Evolutionary conservation across 2,888 invertebrate genomes (phyloP).

Genomic region (Alitta virens): DNA sequence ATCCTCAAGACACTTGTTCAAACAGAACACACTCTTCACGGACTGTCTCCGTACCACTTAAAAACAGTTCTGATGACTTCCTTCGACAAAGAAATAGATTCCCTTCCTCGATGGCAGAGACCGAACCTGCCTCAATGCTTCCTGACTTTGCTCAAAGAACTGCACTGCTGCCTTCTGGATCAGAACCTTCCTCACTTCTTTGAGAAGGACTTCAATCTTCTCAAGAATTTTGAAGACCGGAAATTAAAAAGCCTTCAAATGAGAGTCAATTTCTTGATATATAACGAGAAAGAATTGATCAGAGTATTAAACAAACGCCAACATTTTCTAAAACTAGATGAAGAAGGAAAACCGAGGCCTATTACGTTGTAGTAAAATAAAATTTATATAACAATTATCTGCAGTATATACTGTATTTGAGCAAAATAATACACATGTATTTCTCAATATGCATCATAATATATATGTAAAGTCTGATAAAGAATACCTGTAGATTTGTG

Average conservation of each 20-base stretch:
- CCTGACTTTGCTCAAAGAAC: conserved; percentile 34
- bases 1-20: conserved; percentile 29
- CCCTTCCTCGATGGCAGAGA: conserved; percentile 45
- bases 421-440: too few species aligned
- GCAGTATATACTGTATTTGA: too few species aligned
- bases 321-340: too few species aligned
- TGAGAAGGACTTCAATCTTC: conserved; percentile 37
- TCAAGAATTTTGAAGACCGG: conserved; percentile 24
- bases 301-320: conserved; percentile 18
- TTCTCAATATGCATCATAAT: too few species aligned
- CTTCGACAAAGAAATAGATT: conserved; percentile 42
- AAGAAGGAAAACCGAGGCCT: background rate
- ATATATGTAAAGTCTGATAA: too few species aligned
- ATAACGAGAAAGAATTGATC: conserved; percentile 13
- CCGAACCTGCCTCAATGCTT: conserved; percentile 37
- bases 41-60: conserved; percentile 39
- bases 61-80: conserved; percentile 44
- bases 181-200: conserved; percentile 43
- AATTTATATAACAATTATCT: background rate
- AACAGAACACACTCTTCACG: conserved; percentile 34
- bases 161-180: conserved; percentile 32
- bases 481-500: too few species aligned
- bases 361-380: background rate
- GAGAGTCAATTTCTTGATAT: conserved; percentile 9
- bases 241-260: conserved; percentile 4